These are phyloP conservation scores for Aphelinus certus DNA, from an alignment of 1,140 invertebrate genomes.

Conservation along the genomic window DNA sequence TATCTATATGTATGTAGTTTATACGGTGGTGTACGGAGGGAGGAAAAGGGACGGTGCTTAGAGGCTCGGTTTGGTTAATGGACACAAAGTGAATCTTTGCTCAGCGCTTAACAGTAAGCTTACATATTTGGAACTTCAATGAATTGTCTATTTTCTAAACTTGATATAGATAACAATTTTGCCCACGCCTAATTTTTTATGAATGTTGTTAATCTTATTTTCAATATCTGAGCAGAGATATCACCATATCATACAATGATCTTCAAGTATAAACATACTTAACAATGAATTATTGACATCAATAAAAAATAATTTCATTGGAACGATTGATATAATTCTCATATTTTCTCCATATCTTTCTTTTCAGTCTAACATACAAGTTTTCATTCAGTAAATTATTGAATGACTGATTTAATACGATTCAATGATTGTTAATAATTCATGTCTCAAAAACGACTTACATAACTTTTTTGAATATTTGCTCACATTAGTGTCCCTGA, in stretches of 20 bases:
- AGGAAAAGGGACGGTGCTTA: slow-evolving; percentile 59
- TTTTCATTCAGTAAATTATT: background rate
- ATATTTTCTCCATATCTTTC: slow-evolving; percentile 8
- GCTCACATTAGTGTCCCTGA: background rate
- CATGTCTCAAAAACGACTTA: slow-evolving; percentile 19
- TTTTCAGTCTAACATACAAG: background rate
- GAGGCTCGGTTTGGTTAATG: slow-evolving; percentile 61
- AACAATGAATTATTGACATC: slow-evolving; percentile 37
- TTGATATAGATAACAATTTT: no score
- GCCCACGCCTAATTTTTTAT: no score
- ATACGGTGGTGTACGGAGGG: slow-evolving; percentile 44
- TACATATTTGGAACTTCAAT: background rate
- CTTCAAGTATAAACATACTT: slow-evolving; percentile 38
- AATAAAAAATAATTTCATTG: slow-evolving; percentile 41
- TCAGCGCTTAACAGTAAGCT: slow-evolving; percentile 15
- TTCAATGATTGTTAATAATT: slow-evolving; percentile 18
- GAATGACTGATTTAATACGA: slow-evolving; percentile 12
- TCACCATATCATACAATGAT: slow-evolving; percentile 41
- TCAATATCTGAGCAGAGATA: slow-evolving; percentile 29
- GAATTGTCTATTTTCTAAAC: no score
- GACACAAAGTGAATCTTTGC: slow-evolving; percentile 54
- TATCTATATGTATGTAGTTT: slow-evolving; percentile 14
- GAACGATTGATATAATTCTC: slow-evolving; percentile 32
- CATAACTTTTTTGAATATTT: slow-evolving; percentile 23
- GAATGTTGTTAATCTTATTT: background rate